Conservation (phyloP, 2,888 invertebrate species). For the Unio pictorum region DNA sequence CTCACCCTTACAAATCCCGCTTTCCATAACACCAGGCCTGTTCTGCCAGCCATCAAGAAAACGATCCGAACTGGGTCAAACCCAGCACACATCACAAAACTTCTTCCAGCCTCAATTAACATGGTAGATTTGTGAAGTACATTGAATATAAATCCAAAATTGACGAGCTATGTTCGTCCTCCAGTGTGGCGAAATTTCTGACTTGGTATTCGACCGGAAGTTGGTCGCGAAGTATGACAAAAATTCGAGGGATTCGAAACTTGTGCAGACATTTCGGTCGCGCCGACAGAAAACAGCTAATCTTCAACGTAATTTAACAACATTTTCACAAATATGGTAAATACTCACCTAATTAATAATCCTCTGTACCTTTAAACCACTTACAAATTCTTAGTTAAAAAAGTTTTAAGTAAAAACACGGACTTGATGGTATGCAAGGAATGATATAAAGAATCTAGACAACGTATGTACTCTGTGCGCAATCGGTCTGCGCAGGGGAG, state of each 20-base stretch:
- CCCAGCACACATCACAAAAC: constrained; percentile 8
- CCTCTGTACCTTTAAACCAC: constrained; percentile 78
- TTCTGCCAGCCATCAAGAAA: constrained; percentile 10
- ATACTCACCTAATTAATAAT: constrained; percentile 78
- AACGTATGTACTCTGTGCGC: constrained; percentile 79
- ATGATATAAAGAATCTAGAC: constrained; percentile 98
- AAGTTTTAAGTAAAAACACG: constrained; percentile 56
- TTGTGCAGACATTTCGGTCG: constrained; percentile 62
- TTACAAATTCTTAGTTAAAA: constrained; percentile 56
- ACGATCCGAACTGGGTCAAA: constrained; percentile 28
- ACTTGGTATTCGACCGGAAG: constrained; percentile 61
- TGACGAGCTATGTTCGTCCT: not conserved
- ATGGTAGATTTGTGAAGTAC: not conserved
- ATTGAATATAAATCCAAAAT: constrained; percentile 7
- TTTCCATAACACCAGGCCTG: constrained; percentile 2
- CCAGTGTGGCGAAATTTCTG: constrained; percentile 21
- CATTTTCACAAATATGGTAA: constrained; percentile 24
- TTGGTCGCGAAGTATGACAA: constrained; percentile 69
- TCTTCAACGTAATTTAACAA: constrained; percentile 30
- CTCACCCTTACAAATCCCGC: not conserved
- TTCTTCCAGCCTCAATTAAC: not conserved
- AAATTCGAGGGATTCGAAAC: constrained; percentile 71
- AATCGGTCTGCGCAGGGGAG: constrained; percentile 63
- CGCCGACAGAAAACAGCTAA: constrained; percentile 47
- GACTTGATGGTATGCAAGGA: constrained; percentile 91